Evolutionary conservation across 2,888 invertebrate species (phyloP).

Genomic region (Psylliodes chrysocephalus): DNA sequence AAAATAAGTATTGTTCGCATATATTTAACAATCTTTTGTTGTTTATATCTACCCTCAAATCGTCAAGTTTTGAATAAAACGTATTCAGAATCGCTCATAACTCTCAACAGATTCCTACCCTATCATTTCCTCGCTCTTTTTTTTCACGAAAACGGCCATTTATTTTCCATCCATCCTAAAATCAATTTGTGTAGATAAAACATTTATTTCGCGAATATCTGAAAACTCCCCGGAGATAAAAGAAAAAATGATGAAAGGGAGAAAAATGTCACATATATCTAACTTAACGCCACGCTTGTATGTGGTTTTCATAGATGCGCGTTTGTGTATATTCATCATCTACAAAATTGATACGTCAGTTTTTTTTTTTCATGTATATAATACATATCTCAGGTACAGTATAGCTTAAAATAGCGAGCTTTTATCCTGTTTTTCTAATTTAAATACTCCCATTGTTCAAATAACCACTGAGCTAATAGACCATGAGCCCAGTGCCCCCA

Average conservation of each 20-base stretch:
- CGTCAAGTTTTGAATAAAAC: neutral
- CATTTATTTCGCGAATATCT: slow-evolving; percentile 26
- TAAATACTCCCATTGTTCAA: no score
- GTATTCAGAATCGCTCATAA: slow-evolving; percentile 3
- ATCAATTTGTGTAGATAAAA: slow-evolving; percentile 33
- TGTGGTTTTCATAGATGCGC: neutral
- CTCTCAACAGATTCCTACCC: neutral
- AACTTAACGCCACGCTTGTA: slow-evolving; percentile 21
- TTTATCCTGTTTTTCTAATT: no score
- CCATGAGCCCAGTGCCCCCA: no score
- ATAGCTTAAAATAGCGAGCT: no score
- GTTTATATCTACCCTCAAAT: neutral
- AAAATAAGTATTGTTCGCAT: no score
- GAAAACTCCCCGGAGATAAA: slow-evolving; percentile 31
- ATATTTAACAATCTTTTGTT: no score
- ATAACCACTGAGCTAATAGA: no score
- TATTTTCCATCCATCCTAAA: slow-evolving; percentile 26
- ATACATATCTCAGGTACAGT: no score
- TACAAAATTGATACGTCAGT: slow-evolving; percentile 6
- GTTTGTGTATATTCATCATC: slow-evolving; percentile 9
- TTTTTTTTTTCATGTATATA: no score
- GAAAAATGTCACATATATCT: slow-evolving; percentile 34
- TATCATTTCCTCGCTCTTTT: neutral
- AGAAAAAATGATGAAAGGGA: slow-evolving; percentile 29
- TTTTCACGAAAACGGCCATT: slow-evolving; percentile 12